Evolutionary conservation across 2,888 invertebrate genomes (phyloP).

Genomic region (Eristalinus sepulchralis): DNA sequence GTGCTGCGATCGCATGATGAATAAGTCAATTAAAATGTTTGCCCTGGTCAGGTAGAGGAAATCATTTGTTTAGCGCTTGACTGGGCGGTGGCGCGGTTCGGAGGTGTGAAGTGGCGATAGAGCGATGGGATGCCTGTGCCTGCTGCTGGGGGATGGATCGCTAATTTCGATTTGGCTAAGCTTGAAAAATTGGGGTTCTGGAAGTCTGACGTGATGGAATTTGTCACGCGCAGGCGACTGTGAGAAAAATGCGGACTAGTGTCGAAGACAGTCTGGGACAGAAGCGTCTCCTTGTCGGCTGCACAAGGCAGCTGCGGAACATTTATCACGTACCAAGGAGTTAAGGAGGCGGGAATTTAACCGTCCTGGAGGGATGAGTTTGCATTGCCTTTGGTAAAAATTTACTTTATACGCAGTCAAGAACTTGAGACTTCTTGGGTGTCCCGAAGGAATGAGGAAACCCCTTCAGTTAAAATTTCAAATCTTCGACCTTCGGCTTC

Average conservation of each 20-base stretch:
- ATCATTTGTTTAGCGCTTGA: neutral
- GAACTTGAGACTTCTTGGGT: no score
- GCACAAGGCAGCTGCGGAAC: no score
- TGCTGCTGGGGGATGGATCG: neutral
- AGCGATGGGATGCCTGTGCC: neutral
- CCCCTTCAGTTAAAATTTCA: neutral
- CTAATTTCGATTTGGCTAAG: neutral
- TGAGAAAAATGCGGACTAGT: no score
- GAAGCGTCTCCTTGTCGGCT: no score
- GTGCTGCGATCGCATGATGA: conserved; percentile 38
- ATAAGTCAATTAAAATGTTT: conserved; percentile 67
- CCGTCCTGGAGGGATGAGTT: no score
- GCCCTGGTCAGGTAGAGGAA: conserved; percentile 32
- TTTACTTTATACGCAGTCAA: no score
- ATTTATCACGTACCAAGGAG: no score
- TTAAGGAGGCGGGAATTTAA: no score
- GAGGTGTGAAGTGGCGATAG: neutral
- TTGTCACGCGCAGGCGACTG: neutral
- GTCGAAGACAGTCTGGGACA: no score
- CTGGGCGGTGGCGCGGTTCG: neutral
- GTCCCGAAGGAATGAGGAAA: neutral
- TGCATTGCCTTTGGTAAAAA: no score
- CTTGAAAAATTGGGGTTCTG: neutral
- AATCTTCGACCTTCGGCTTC: neutral
- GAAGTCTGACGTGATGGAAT: neutral